Percentiles rank a stretch among this genome's conserved stretches.
Evolutionary conservation across 2,113 vertebrate species (phyloP).

Genomic region (Saguinus midas): DNA sequence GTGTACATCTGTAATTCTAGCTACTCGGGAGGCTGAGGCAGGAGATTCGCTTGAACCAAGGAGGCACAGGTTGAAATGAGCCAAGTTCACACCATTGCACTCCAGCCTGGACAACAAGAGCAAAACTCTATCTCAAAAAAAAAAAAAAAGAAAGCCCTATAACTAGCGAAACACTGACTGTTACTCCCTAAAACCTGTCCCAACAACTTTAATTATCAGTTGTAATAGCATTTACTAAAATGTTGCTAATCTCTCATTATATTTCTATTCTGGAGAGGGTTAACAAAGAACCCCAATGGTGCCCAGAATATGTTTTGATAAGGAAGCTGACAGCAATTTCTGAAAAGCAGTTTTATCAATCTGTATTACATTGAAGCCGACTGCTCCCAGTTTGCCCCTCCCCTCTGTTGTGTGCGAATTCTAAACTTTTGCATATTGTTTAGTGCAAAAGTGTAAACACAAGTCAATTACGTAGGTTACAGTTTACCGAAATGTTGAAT

Average conservation of each 20-base stretch:
- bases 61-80: too few species aligned
- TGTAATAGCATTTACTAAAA: conserved; percentile 50
- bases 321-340: background rate
- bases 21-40: too few species aligned
- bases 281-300: background rate
- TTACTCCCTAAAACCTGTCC: background rate
- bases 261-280: conserved; percentile 23
- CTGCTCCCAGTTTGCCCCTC: background rate
- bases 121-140: too few species aligned
- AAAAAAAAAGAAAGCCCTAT: too few species aligned
- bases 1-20: too few species aligned
- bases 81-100: too few species aligned
- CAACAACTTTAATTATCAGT: conserved; percentile 42
- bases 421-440: background rate
- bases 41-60: too few species aligned
- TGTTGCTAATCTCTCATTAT: background rate
- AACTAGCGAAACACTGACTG: background rate
- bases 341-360: background rate
- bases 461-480: background rate
- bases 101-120: too few species aligned
- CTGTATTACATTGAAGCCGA: background rate
- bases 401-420: background rate
- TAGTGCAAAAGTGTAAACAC: background rate
- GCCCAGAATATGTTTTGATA: background rate
- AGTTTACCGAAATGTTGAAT: background rate